Base-by-base conservation (phyloP, 2,888 invertebrate genomes). In the Baronia brevicornis region DNA sequence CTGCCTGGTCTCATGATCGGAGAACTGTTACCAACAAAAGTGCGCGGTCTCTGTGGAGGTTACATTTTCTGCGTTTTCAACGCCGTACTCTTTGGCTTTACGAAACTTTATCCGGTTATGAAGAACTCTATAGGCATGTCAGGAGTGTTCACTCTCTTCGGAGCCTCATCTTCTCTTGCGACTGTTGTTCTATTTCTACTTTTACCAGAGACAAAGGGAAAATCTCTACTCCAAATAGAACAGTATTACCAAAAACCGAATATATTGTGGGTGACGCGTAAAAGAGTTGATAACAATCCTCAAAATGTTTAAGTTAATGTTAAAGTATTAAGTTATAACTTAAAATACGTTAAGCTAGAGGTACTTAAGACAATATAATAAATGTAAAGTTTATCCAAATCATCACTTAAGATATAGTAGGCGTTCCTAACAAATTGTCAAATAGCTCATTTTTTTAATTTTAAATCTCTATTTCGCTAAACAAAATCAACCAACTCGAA, bases 1-100 rank as follows among this genome's bases (percentile, higher is more conserved):
- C 82, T 93, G 41, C 92, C 93, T 0, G 91, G 91, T 8, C 86
- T 92, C 13, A 89, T 93, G 89, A 86, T 91, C 8, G 91, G 91
- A 0, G 93, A 93, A 67, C 77, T 93, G 1, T 86, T 92, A 5
- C 93, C 93, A 0, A 89, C 90, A 0, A 89, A 88, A 60, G 88
- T 91, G 2, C 85, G 93, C 8, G 93, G 92, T 1, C 79, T 91
- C 10, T 90, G 90, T 26, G 91, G 92, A 0, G 92, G 92, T 2
- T 86, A 89, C 38, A 90, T 91, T 11, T 92, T 91, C 65, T 90
- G 90, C 51, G 59, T 90, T 0, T 91, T 91, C 70, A 91, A 92
- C 67, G 66, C 90, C 0, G 75, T 86, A 0, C 66, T 93, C 0
- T 93, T 93, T 50, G 84, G 84, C 0, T 85, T 89, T 20, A 89